phyloP scores from a whole-genome alignment of 2,113 vertebrate genomes.

The Macrotus californicus region DNA sequence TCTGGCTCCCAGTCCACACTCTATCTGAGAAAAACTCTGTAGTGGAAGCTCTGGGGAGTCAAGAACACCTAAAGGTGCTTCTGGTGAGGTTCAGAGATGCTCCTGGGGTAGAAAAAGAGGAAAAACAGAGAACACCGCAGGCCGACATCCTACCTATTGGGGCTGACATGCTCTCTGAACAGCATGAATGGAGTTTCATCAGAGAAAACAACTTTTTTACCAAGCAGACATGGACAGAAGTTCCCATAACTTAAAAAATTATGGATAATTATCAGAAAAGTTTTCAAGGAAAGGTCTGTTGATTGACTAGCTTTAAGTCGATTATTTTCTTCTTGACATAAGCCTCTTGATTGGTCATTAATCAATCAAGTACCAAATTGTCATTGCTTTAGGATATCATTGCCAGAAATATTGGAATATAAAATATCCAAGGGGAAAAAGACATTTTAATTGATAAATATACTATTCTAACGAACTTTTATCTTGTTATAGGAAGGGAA shows the following conservation, averaged over 20 bases:
- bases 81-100: neutral
- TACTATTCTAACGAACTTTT: neutral
- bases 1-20: neutral
- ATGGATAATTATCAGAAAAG: neutral
- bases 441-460: neutral
- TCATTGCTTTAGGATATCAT: neutral
- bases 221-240: neutral
- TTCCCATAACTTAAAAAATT: neutral
- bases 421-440: neutral
- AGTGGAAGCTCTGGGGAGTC: neutral
- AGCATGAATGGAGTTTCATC: neutral
- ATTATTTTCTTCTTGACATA: neutral
- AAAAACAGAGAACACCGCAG: neutral
- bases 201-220: neutral
- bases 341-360: neutral
- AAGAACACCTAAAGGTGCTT: neutral
- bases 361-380: neutral
- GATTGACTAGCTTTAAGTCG: neutral
- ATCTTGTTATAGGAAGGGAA: neutral
- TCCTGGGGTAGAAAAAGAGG: neutral
- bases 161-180: neutral
- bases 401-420: neutral
- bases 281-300: neutral
- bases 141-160: neutral
- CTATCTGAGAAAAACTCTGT: neutral